Conservation (phyloP, 2,113 vertebrate genomes). For the Machaerirhynchus nigripectus region DNA sequence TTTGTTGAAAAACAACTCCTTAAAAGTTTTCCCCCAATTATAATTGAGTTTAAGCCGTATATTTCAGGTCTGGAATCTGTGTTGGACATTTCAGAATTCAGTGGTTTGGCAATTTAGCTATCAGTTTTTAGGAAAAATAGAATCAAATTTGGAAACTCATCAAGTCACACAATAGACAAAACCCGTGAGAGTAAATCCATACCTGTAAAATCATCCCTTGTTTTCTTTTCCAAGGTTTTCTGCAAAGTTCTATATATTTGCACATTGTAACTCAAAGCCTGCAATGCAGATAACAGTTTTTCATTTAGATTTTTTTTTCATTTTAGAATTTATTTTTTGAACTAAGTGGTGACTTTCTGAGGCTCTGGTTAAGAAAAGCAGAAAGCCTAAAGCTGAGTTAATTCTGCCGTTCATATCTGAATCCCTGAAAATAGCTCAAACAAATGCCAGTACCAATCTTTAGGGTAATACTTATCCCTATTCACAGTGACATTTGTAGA, state of each 20-base stretch:
- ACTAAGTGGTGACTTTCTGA: neutral
- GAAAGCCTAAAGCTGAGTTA: slow-evolving; percentile 1
- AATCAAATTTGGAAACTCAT: neutral
- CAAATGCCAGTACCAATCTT: slow-evolving; percentile 8
- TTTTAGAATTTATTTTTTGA: neutral
- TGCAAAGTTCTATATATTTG: neutral
- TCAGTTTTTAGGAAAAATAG: neutral
- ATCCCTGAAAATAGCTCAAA: slow-evolving; percentile 15
- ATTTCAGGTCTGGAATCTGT: neutral
- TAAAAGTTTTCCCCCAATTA: neutral
- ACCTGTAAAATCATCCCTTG: neutral
- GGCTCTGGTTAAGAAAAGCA: slow-evolving; percentile 13
- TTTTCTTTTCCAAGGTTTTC: neutral
- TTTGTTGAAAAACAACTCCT: neutral
- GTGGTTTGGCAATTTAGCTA: neutral
- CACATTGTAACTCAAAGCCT: neutral
- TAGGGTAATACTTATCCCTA: neutral
- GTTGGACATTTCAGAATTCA: neutral
- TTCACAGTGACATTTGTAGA: neutral
- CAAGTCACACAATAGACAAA: neutral
- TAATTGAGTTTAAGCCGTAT: neutral
- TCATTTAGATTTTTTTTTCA: neutral
- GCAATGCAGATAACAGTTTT: neutral
- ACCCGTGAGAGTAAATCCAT: neutral
- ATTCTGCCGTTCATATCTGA: slow-evolving; percentile 1